Base-by-base conservation (phyloP, 2,113 vertebrate genomes). In the Anarrhichthys ocellatus region DNA sequence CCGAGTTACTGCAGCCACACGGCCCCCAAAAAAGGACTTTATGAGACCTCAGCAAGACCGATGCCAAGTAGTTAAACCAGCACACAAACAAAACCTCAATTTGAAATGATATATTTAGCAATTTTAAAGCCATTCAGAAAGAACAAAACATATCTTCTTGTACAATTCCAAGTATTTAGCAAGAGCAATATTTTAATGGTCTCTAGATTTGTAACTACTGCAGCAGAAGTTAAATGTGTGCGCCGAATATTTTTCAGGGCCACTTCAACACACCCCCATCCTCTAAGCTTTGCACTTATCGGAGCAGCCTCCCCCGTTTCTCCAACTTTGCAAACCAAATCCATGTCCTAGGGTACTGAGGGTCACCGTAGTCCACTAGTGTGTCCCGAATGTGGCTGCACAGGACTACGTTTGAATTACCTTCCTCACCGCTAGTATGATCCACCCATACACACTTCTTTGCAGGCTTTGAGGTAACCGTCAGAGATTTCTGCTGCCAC, bases 271-370 rank as follows among this genome's bases (percentile, higher is more conserved):
- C 8, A 29, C 50, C n/a, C 3, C 48, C 59, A 65, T 27, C 8
- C 10, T 63, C 61, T 71, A 67, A 50, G 34, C 58, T 62, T 63
- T 48, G 68, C 56, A 11, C 52, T 34, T 42, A 18, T 3, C 40
- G 32, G 18, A 66, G 62, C 38, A 52, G 4, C 68, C 1, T 3
- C 32, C 36, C 29, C n/a, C 62, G 15, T 56, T 77, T 80, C 42
- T 56, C 18, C 29, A 52, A 73, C 42, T 81, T 58, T 67, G 48
- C 73, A 81, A 79, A 80, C 64, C 38, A 88, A 75, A 81, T 67
- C 11, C 6, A 4, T 42, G 46, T 15, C 18, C 22, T 67, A 29
- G 29, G 29, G 29, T 17, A 8, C 54, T 0, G 3, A 32, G 24
- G n/a, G 56, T 70, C 40, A 32, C 9, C 18, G 1, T 8, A 10